Base-by-base conservation (phyloP, 2,888 invertebrate genomes). In the Drosophila mercatorum region DNA sequence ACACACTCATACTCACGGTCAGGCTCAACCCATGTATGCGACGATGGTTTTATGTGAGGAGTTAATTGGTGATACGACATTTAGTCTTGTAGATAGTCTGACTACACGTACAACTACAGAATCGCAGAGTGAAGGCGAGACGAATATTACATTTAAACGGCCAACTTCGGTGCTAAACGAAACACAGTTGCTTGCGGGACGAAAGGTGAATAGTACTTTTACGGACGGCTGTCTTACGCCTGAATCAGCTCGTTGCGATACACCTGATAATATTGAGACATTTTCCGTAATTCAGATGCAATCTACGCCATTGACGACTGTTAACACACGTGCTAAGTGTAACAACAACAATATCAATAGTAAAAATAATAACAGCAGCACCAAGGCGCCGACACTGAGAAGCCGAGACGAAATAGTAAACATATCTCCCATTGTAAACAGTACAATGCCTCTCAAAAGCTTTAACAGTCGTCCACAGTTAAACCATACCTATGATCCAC, bases 61-160 rank as follows among this genome's bases (percentile, higher is more conserved):
- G 44, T 90, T 91, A 80, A 92, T 92, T 47, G 90, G 88, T 31
- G 91, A 92, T 64, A 91, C 90, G 12, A 92, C 92, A 11, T 90
- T 92, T 56, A 92, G 91, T 75, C 71, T 92, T 62, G 88, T 92
- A 17, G 92, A 92, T 61, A 92, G 83, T 60, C 60, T 75, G 36
- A 69, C 77, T 5, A 59, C 81, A 8, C 75, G 75, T 14, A 75
- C 68, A 34, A 58, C 79, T 26, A 46, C 59, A 8, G 77, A 79
- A 51, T 66, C 66, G 1, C 12, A 66, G 6, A 17, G 40, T 2
- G 60, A 65, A 17, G 10, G 40, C 3, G 68, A 74, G 5, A 56
- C 65, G 12, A 84, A 83, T 71, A 79, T 83, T 12, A 89, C 81
- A n/a, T 84, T 88, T 47, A 83, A 81, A 43, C 77, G 75, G 3